Base-by-base conservation (phyloP, 2,888 invertebrate genomes). In the Pristionchus mayeri region DNA sequence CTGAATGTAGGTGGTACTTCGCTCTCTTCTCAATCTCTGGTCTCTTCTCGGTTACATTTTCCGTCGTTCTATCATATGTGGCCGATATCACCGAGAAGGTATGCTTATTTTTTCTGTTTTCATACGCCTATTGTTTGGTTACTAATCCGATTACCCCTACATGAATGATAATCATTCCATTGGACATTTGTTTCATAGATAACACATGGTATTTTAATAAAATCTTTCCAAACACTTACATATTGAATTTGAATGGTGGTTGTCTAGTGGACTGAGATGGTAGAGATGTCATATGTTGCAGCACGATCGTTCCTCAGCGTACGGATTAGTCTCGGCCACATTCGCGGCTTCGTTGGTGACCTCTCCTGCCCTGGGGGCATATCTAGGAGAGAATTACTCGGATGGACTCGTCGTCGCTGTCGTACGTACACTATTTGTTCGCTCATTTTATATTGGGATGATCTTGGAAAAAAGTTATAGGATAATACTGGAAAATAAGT, bases 261-360 rank as follows among this genome's bases (percentile, higher is more conserved):
- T n/a, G n/a, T n/a, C n/a, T n/a, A n/a, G n/a, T n/a, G n/a, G n/a
- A n/a, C n/a, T n/a, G n/a, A n/a, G n/a, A 54, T 54, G 44, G 9
- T 54, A 16, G 11, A 13, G 54, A 13, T 4, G 13, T n/a, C 21
- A 40, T 11, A 40, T 2, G 0, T 71, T 71, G 3, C 60, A 91
- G 86, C 63, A 63, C 34, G 91, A 92, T 84, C 86, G 92, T 13
- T 89, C 91, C 2, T 90, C 92, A 3, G 92, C 92, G 0, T 92
- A 91, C 84, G 92, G 92, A 0, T 89, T 94, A 93, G 95, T 96
- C n/a, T 97, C 97, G 37, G 99, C 98, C 44, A 99, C 98, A 85
- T 99, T 99, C 94, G 98, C 98, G 24, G 99, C 98, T 88, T 98
- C 98, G 93, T 96, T 99, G 95, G 98, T 99, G 78, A 98, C 98